Base-by-base conservation (phyloP, 2,888 invertebrate genomes). In the Cartodere bifasciata region DNA sequence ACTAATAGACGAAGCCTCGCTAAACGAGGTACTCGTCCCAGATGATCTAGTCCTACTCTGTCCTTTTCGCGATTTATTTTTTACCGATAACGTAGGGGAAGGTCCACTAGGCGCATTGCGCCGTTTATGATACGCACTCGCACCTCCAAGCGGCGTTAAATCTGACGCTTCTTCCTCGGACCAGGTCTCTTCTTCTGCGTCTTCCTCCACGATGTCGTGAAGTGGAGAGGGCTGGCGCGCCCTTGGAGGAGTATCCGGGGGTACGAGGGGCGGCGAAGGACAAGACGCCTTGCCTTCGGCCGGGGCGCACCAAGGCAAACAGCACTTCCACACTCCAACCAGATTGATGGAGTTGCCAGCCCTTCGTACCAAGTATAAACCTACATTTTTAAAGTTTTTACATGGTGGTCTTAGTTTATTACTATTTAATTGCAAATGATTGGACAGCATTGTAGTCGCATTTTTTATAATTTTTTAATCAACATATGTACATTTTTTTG, bases 131-230 rank as follows among this genome's bases (percentile, higher is more conserved):
- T 50, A 49, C 38, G 45, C 51, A 29, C 49, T 40, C 30, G 48
- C 43, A 14, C 65, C 25, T 63, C 65, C 46, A 55, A 67, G 29
- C 55, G 67, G 40, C 16, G 44, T 64, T 37, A 67, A 67, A 44
- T 64, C 67, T 21, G 65, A 61, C 58, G 67, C 63, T 44, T 65
- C 64, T 36, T 66, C 56, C 23, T 66, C 67, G 60, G 64, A 64
- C 50, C 40, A 43, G 41, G 39, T 55, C 58, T 37, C 58, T 38
- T 55, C 44, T 5, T 15, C 28, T 21, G 22, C 78, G 60, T 83
- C 83, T 58, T 84, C 84, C 55, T 84, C 84, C 54, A 81, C 79
- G 42, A 84, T 84, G 48, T 84, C 84, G 45, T 83, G 84, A 42
- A 84, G 64, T 36, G 80, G 76, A 29, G 81, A 76, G 44, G 78